A percentile compares a stretch with the other conserved stretches of the same genome.
phyloP scores from a whole-genome alignment of 2,888 invertebrate species.

The Troides aeacus region DNA sequence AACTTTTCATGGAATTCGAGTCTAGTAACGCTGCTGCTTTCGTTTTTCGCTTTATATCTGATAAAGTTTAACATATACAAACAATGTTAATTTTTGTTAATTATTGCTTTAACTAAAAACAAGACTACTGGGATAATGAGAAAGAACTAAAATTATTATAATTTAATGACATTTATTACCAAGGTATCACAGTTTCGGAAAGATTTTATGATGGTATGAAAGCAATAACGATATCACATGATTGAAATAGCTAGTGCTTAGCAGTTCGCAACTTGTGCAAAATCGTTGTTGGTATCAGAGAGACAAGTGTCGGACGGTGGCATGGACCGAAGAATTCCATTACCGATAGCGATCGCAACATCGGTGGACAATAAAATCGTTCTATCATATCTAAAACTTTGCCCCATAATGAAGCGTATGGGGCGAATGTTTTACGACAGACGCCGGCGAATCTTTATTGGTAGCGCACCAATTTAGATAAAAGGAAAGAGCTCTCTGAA shows the following conservation, averaged over 20 bases:
- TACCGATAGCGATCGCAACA: constrained; percentile 78
- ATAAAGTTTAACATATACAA: background rate
- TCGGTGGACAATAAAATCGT: constrained; percentile 79
- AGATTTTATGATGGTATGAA: constrained; percentile 14
- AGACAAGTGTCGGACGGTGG: constrained; percentile 46
- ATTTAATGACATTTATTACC: background rate
- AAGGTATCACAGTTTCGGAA: constrained; percentile 5
- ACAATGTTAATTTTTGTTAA: background rate
- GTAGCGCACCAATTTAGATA: constrained; percentile 80
- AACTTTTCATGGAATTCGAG: constrained; percentile 46
- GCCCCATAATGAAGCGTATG: constrained; percentile 80
- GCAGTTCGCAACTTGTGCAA: constrained; percentile 48
- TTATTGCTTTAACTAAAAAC: background rate
- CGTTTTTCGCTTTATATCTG: background rate
- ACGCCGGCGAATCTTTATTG: constrained; percentile 78
- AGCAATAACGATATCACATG: constrained; percentile 19
- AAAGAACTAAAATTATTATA: background rate
- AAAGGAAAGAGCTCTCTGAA: constrained; percentile 79
- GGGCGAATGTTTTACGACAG: constrained; percentile 79
- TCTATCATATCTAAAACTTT: constrained; percentile 80
- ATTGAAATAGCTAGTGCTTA: constrained; percentile 18
- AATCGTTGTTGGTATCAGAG: constrained; percentile 49
- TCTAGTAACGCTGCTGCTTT: background rate
- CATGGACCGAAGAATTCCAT: constrained; percentile 67
- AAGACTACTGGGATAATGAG: background rate